Evolutionary conservation across 2,797 vertebrate species (phyloP), one percentile per base, ranked within the genome.

Genomic region (Hybognathus amarus): DNA sequence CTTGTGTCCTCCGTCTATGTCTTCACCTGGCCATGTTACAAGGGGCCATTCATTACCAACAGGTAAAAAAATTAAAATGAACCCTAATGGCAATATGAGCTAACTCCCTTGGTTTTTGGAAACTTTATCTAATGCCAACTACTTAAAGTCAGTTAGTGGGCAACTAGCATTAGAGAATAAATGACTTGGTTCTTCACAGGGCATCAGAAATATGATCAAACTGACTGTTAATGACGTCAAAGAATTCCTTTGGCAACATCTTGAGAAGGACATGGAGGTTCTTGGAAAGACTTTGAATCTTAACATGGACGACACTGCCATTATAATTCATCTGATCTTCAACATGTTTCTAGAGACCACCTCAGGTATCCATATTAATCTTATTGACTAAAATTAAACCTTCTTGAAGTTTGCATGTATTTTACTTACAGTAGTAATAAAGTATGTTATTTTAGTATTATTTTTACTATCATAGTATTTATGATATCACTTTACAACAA

Each of bases 1-100:
- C 89, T 47, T 77, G 89, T 80, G 5, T 94, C 59, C 91, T 95
- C 27, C 89, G 94, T 63, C 88, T 94, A 69, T 83, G 92, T 0
- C 94, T 90, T 0, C 94, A 95, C 82, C 90, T 95, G 13, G 87
- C 93, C 63, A 92, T 95, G 93, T 88, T 94, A 20, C 93, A 94
- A 22, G 94, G 94, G 8, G 73, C 90, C 3, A 5, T 69, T 0
- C 84, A 11, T 1, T 70, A 92, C 6, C 18, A 18, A 1, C 89
- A 81, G 74, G 94, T 95, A 84, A 89, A 89, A 30, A 30, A 4
- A 11, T 66, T 61, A 6, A 15, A 20, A 64, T 0, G 2, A 45
- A 33, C 4, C 0, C 6, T 27, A 30, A 63, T 2, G 24, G 5
- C 12, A 63, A 63, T 59, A 24, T 17, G 2, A 17, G 47, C 70